Evolutionary conservation across 2,888 invertebrate genomes (phyloP).

Genomic region (Sphecodes monilicornis): DNA sequence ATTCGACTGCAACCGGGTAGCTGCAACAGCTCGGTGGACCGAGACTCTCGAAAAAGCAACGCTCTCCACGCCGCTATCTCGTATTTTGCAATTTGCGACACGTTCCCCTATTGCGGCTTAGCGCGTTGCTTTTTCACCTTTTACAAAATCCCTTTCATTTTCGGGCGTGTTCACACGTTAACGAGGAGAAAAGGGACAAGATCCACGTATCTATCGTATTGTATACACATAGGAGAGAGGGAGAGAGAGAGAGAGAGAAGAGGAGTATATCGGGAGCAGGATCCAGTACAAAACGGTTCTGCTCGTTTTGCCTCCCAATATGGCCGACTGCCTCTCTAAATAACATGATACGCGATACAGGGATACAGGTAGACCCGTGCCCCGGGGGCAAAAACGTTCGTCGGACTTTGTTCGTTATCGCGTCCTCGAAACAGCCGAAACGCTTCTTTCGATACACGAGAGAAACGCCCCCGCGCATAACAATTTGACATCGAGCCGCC

Average conservation of each 20-base stretch:
- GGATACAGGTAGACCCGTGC: background rate
- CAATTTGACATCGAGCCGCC: background rate
- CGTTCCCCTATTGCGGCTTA: constrained; percentile 26
- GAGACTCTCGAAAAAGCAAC: constrained; percentile 19
- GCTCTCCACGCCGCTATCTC: constrained; percentile 5
- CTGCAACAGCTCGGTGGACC: background rate
- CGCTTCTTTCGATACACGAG: constrained; percentile 3
- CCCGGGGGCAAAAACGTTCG: constrained; percentile 20
- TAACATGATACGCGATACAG: constrained; percentile 19
- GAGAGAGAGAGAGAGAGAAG: background rate
- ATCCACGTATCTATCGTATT: background rate
- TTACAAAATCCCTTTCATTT: constrained; percentile 37
- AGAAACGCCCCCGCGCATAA: constrained; percentile 4
- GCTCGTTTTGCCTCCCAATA: constrained; percentile 30
- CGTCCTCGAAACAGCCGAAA: background rate
- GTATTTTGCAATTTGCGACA: constrained; percentile 40
- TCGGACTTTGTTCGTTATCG: constrained; percentile 21
- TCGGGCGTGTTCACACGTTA: constrained; percentile 29
- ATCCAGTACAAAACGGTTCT: constrained; percentile 24
- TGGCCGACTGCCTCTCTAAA: constrained; percentile 33
- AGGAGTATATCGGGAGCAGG: background rate
- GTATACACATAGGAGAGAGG: background rate
- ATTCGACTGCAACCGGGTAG: background rate
- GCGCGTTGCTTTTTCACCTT: constrained; percentile 23
- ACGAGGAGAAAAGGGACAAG: constrained; percentile 25